phyloP scores from a whole-genome alignment of 2,113 vertebrate genomes.

The Crypturellus undulatus region DNA sequence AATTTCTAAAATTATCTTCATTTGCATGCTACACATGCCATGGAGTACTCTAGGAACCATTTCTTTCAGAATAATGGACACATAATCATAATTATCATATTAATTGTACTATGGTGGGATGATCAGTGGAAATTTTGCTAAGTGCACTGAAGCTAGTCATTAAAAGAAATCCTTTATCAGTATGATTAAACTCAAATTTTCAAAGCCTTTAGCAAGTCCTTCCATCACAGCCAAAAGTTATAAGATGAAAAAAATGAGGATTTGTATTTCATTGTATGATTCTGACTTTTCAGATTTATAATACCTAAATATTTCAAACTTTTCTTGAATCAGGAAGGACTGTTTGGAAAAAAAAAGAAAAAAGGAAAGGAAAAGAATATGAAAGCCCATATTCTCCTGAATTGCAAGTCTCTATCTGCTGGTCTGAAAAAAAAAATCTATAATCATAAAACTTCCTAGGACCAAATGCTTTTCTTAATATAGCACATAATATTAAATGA shows the following conservation, averaged over 20 bases:
- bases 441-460: neutral
- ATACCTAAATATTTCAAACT: neutral
- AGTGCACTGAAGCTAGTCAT: neutral
- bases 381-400: neutral
- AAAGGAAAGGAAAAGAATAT: neutral
- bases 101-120: slow-evolving; percentile 11
- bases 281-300: neutral
- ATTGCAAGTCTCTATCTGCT: neutral
- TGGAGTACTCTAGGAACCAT: slow-evolving; percentile 31
- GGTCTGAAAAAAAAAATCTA: neutral
- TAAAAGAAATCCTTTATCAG: neutral
- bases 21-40: neutral
- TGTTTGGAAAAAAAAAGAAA: neutral
- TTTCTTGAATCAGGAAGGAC: neutral
- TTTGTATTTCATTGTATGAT: neutral
- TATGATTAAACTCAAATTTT: neutral
- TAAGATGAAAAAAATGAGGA: neutral
- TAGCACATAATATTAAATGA: neutral
- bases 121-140: neutral
- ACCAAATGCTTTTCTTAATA: neutral
- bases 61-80: slow-evolving; percentile 36
- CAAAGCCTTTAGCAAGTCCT: neutral
- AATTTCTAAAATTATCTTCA: neutral
- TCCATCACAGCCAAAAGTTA: neutral
- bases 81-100: neutral